phyloP scores from a whole-genome alignment of 2,888 invertebrate genomes.

The Aromia moschata region DNA sequence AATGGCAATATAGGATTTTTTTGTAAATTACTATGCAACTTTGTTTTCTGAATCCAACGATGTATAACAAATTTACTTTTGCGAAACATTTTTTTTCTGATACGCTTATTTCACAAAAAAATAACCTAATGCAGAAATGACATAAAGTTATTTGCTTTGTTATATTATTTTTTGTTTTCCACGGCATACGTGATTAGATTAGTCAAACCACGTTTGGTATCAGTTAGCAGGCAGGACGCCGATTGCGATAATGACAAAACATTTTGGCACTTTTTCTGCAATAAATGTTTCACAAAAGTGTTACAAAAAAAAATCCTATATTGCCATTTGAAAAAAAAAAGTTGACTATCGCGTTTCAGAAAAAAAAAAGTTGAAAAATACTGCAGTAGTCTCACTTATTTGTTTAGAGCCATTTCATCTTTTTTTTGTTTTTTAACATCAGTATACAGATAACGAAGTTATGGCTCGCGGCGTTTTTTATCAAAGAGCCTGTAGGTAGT shows the following conservation, averaged over 20 bases:
- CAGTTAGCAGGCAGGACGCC: background rate
- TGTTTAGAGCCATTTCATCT: background rate
- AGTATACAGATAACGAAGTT: background rate
- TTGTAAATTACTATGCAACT: too few relatives aligned
- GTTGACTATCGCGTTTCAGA: background rate
- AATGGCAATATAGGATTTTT: too few relatives aligned
- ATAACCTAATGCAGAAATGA: too few relatives aligned
- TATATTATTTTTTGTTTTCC: slow-evolving; percentile 1
- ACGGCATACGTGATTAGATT: background rate
- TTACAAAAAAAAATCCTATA: background rate
- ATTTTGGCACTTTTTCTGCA: background rate
- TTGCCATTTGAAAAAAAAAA: background rate
- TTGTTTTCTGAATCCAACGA: too few relatives aligned
- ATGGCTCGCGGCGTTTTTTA: background rate
- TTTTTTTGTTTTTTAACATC: background rate
- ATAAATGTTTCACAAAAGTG: background rate
- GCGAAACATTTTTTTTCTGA: too few relatives aligned
- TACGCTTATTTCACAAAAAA: too few relatives aligned
- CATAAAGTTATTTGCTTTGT: background rate
- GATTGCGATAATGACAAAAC: background rate
- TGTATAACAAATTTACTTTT: too few relatives aligned
- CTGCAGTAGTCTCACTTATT: background rate
- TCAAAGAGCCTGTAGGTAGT: background rate
- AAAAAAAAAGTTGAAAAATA: background rate
- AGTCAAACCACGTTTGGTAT: background rate